Base-by-base conservation (phyloP, 2,888 invertebrate genomes). In the Rhingia rostrata region DNA sequence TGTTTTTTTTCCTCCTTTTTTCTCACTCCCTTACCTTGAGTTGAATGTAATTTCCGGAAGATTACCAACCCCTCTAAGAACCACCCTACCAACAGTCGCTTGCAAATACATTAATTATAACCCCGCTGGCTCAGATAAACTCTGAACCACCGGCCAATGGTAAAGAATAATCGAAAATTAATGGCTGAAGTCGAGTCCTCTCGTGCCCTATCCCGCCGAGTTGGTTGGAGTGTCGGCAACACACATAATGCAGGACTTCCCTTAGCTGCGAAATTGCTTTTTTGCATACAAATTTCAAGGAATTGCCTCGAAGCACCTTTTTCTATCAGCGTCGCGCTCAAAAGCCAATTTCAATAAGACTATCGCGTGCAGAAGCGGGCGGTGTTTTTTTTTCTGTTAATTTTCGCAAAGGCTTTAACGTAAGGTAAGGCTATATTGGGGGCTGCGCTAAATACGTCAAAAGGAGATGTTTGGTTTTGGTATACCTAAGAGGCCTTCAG, bases 21-120 rank as follows among this genome's bases (percentile, higher is more conserved):
- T 47, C 51, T 61, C 49, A 10, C n/a, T 54, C 56, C 45, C 12
- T 69, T 41, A 56, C 67, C 61, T 74, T 81, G 69, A 81, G 69
- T 74, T 51, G 64, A 81, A 75, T 75, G 83, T 83, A 83, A 74
- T 83, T 79, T 83, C 83, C 83, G 83, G 83, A 69, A 56, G 78
- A 83, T 74, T 73, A 83, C 51, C 47, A 10, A 49, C 9, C 22
- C 33, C 64, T 39, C 6, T 35, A 43, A 14, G 32, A 30, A 35
- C 49, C 54, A n/a, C 14, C 61, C 22, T n/a, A 6, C n/a, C 14
- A 9, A 10, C 1, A 45, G 12, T 6, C n/a, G 6, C 54, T 49
- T 67, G 67, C 60, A 63, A 56, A 64, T 58, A 73, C 83, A 83
- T 83, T 83, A 83, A 83, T 83, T 83, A 83, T 74, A 69, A 69